Percentiles rank a stretch among this genome's conserved stretches.
Conservation (phyloP, 2,888 invertebrate genomes). For the Eilema depressum region DNA sequence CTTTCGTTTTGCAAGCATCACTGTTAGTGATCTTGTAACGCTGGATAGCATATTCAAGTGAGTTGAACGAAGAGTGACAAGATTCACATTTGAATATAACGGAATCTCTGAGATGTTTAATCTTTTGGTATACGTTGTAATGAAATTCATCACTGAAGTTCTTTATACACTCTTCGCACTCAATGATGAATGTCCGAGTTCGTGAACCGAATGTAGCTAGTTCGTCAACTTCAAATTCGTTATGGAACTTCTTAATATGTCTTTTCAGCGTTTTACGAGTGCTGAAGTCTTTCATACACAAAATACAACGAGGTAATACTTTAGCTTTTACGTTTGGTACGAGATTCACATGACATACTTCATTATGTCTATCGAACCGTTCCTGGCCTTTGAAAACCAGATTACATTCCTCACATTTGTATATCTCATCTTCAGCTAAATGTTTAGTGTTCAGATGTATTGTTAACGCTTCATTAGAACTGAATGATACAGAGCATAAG, state of each 20-base stretch:
- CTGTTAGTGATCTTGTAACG: constrained; percentile 58
- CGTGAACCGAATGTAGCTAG: constrained; percentile 64
- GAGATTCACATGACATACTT: constrained; percentile 55
- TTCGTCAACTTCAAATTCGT: constrained; percentile 71
- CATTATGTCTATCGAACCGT: constrained; percentile 71
- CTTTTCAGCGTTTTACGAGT: constrained; percentile 74
- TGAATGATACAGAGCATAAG: constrained; percentile 72
- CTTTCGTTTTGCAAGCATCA: constrained; percentile 60
- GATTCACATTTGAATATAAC: constrained; percentile 67
- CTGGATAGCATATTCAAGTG: constrained; percentile 69
- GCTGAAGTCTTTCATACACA: constrained; percentile 79
- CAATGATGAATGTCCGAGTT: constrained; percentile 56
- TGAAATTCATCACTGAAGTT: constrained; percentile 66
- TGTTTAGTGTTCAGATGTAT: constrained; percentile 72
- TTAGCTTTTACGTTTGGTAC: constrained; percentile 57
- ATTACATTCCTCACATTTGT: constrained; percentile 77
- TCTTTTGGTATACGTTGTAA: constrained; percentile 56
- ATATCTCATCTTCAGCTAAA: constrained; percentile 72
- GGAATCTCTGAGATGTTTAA: constrained; percentile 62
- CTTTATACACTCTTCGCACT: constrained; percentile 72
- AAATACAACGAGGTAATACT: constrained; percentile 66
- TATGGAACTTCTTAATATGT: constrained; percentile 77
- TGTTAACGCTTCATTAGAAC: constrained; percentile 64
- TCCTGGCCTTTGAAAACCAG: constrained; percentile 72
- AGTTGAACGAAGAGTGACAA: constrained; percentile 62